Evolutionary conservation across 2,113 vertebrate genomes (phyloP), one percentile per base, ranked within the genome.

Genomic region (Heterocephalus glaber): DNA sequence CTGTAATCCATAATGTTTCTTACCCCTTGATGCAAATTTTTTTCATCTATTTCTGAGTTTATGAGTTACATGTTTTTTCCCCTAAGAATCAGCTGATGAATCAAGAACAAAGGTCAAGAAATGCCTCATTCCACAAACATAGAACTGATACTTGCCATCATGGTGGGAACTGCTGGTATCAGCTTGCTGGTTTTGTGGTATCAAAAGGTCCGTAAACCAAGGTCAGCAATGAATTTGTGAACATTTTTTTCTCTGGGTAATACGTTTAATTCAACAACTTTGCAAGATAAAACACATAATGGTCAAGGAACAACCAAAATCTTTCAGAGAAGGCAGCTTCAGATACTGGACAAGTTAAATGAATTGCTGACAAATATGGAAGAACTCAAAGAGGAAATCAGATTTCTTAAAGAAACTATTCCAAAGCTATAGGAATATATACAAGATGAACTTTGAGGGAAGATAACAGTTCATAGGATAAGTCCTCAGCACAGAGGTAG

Each of bases 351-450:
- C 82, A 99, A 99, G 82, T 95, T 99, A 35, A 99, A 99, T 41
- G 98, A 98, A 61, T 98, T 99, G 89, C 97, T 99, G 58, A 92
- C 98, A 72, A 99, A 98, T 0, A 98, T 99, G 96, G 99, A 99
- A 0, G 99, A 99, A 96, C 98, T 99, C 87, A 99, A 99, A 98
- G 98, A 98, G 30, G 99, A 99, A 97, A 99, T 99, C 97, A 98
- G 95, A 85, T 98, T 98, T 16, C 76, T 99, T 96, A 99, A 99
- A 98, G 98, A 98, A 28, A 98, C 99, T 30, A 97, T 99, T 96
- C 99, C 99, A 10, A 98, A 98, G 54, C 98, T 99, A 95, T 99
- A 99, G 96, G 99, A 99, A 72, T 98, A 98, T 38, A 98, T 99
- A 92, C 98, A 98, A 89, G 98, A 98, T 58, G 99, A 99, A 97